Evolutionary conservation across 2,888 invertebrate species (phyloP).

Genomic region (Aphidius colemani): DNA sequence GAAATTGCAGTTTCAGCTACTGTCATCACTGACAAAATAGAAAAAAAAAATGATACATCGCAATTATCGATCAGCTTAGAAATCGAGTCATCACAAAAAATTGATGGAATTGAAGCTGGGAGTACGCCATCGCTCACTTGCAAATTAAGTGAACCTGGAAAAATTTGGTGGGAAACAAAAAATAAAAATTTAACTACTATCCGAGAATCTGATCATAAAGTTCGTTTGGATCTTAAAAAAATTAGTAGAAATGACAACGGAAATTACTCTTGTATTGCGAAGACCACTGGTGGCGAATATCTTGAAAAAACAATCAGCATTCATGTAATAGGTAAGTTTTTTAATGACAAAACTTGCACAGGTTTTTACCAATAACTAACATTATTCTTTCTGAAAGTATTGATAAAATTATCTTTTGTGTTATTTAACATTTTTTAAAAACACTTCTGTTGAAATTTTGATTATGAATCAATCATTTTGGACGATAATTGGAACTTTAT

Average conservation of each 20-base stretch:
- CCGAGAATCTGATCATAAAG: slow-evolving; percentile 49
- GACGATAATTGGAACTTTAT: no score
- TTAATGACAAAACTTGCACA: background rate
- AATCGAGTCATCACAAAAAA: slow-evolving; percentile 50
- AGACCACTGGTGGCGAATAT: slow-evolving; percentile 55
- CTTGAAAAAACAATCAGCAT: slow-evolving; percentile 51
- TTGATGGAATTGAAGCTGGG: slow-evolving; percentile 53
- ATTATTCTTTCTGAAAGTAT: no score
- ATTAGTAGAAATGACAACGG: slow-evolving; percentile 66
- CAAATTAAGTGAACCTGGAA: slow-evolving; percentile 62
- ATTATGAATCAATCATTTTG: no score
- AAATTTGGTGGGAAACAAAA: slow-evolving; percentile 67
- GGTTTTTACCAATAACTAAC: no score
- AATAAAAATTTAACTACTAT: slow-evolving; percentile 63
- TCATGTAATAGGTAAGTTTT: slow-evolving; percentile 52
- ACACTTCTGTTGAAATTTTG: no score
- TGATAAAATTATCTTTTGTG: no score
- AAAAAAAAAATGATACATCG: slow-evolving; percentile 13
- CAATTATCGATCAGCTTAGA: slow-evolving; percentile 37
- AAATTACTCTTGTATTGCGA: slow-evolving; percentile 66
- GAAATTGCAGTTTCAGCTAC: slow-evolving; percentile 39
- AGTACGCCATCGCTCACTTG: slow-evolving; percentile 63
- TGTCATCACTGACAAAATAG: background rate
- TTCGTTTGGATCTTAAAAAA: slow-evolving; percentile 63
- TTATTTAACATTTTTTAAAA: no score